Evolutionary conservation across 2,888 invertebrate genomes (phyloP), one percentile per base, ranked within the genome.

Genomic region (Tribolium freemani): DNA sequence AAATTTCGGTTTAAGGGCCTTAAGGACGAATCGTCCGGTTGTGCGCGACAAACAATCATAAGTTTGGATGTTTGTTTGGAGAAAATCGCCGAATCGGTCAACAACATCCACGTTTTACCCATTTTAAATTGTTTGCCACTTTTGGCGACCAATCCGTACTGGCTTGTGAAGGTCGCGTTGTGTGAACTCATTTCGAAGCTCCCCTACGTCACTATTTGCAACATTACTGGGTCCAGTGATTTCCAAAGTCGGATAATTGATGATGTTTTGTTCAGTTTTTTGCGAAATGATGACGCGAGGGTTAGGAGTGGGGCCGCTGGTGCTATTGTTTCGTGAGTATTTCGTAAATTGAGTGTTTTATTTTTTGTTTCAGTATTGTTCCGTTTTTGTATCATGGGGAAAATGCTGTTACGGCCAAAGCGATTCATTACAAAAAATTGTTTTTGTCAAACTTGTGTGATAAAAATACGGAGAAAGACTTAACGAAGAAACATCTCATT

Each of bases 111-210:
- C 8, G 87, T 91, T 2, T 84, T 90, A 11, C 87, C 89, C 9
- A 84, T 93, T 3, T 84, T 96, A 51, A 89, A 91, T 73, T 86
- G 89, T 13, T 86, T 96, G 4, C 89, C 93, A 6, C 85, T 87
- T 21, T 88, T 94, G 1, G 90, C 91, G 68, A 87, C 88, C 48
- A 95, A 95, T 85, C 91, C 92, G 0, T 96, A 96, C 85, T 96
- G 96, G 94, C 88, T 96, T 58, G 93, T 96, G 54, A 93, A 93
- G 88, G 90, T 91, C 3, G 91, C 92, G 83, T 84, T 93, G 74
- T 86, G 91, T 53, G 92, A 93, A 79, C 84, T 93, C 11, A 82
- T 93, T 46, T 87, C 90, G 26, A 87, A 88, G 72, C 83, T 93
- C 31, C 89, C 91, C 16, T 93, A 90, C 78, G 88, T 89, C 50